phyloP scores from a whole-genome alignment of 92 coral and sea anemone genomes.

The Scolanthus callimorphus region DNA sequence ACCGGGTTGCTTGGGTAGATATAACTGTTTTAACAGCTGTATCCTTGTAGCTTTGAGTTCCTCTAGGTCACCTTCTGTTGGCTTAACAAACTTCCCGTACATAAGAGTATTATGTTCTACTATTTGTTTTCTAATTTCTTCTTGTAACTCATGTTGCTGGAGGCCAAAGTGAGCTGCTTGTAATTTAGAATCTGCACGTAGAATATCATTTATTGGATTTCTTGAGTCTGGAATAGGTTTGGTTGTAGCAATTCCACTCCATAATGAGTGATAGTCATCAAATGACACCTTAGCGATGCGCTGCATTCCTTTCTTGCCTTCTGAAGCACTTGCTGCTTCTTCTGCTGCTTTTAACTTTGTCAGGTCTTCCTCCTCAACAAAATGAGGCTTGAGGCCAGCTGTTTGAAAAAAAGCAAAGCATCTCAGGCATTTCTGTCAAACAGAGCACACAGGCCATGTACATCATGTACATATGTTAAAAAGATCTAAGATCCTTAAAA shows the following conservation, averaged over 20 bases:
- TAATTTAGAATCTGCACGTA: slow-evolving; percentile 70
- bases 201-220: slow-evolving; percentile 69
- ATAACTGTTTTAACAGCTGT: slow-evolving; percentile 75
- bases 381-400: slow-evolving; percentile 84
- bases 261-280: slow-evolving; percentile 85
- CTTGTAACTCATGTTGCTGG: slow-evolving; percentile 75
- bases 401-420: background rate
- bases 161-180: slow-evolving; percentile 96
- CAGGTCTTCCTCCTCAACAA: slow-evolving; percentile 48
- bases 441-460: no score
- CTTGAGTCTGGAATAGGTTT: slow-evolving; percentile 49
- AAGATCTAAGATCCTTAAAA: no score
- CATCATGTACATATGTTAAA: no score
- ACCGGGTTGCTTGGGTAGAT: slow-evolving; percentile 81
- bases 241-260: slow-evolving; percentile 99
- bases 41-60: slow-evolving; percentile 70
- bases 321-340: slow-evolving; percentile 12
- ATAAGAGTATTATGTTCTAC: slow-evolving; percentile 82
- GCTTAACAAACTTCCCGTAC: slow-evolving; percentile 83
- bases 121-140: slow-evolving; percentile 83
- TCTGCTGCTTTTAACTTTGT: slow-evolving; percentile 21
- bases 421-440: no score
- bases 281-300: slow-evolving; percentile 71
- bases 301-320: slow-evolving; percentile 23
- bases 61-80: slow-evolving; percentile 29